Evolutionary conservation across 2,888 invertebrate species (phyloP), one percentile per base, ranked within the genome.

Genomic region (Chymomyza caudatula): DNA sequence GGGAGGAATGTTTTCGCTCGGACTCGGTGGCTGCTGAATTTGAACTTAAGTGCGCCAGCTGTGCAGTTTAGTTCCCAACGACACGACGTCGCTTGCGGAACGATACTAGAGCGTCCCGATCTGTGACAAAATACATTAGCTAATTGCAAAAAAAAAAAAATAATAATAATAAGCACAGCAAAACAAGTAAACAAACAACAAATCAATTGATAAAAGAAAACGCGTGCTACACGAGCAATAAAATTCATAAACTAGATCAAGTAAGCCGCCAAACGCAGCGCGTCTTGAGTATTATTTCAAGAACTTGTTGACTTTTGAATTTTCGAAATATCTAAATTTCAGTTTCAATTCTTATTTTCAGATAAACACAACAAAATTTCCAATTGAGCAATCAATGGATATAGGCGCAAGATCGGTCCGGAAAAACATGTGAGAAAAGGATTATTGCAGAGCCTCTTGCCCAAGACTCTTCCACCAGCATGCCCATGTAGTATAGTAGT

Each of bases 51-150:
- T 69, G 42, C 61, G 77, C 54, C 67, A 74, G 55, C 60, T 63
- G 69, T 59, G 60, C 69, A 59, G 71, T 84, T 85, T 74, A 83
- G 78, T 82, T 79, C 63, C 77, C 78, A 63, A 61, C 67, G 64
- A 66, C 62, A 65, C 61, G 59, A 60, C 44, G 71, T 63, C 71
- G 73, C 66, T 76, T 63, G 71, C 74, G 82, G 77, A 84, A 77
- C 82, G 80, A 68, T 68, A 67, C 67, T 52, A 63, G 63, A 63
- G 65, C 49, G 44, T 51, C 22, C 11, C 29, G 11, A 11, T 2
- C 3, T 37, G 2, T 11, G 29, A 37, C 8, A 37, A 37, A 3
- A 8, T 8, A 3, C 5, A 37, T 11, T 37, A 8, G 49, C 20
- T 15, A 52, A 51, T 63, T 11, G 47, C 25, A 64, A 60, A 59